Evolutionary conservation across 64 coral and sea anemone genomes (phyloP).

Genomic region (Montipora efflorescens): DNA sequence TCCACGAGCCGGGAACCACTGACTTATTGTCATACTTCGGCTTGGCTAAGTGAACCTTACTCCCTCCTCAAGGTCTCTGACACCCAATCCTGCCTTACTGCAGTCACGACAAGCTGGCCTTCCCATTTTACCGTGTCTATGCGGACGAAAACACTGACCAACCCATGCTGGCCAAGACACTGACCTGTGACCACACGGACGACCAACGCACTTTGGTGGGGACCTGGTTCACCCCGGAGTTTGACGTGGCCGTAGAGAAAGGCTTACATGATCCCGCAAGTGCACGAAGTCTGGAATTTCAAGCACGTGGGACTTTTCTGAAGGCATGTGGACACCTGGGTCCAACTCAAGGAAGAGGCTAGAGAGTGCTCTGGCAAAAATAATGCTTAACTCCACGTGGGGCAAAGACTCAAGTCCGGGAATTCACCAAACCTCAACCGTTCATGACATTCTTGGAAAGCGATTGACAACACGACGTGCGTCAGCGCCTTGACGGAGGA

Average conservation of each 20-base stretch:
- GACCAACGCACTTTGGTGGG: slow-evolving; percentile 3
- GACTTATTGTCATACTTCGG: too few relatives aligned
- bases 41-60: background rate
- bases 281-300: slow-evolving; percentile 48
- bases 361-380: background rate
- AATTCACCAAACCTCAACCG: too few relatives aligned
- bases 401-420: too few relatives aligned
- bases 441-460: too few relatives aligned
- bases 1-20: too few relatives aligned
- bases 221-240: slow-evolving; percentile 6
- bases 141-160: background rate
- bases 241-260: background rate
- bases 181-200: background rate
- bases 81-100: slow-evolving; percentile 46
- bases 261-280: slow-evolving; percentile 33
- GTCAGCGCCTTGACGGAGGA: background rate
- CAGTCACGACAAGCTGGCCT: background rate
- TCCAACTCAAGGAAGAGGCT: slow-evolving; percentile 42
- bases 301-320: background rate
- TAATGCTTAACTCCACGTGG: too few relatives aligned
- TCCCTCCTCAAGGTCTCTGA: slow-evolving; percentile 18
- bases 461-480: background rate
- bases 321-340: slow-evolving; percentile 25
- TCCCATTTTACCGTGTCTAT: slow-evolving; percentile 14
- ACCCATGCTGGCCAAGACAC: background rate